Evolutionary conservation across 1,140 invertebrate genomes (phyloP).

Genomic region (Nebria ingens): DNA sequence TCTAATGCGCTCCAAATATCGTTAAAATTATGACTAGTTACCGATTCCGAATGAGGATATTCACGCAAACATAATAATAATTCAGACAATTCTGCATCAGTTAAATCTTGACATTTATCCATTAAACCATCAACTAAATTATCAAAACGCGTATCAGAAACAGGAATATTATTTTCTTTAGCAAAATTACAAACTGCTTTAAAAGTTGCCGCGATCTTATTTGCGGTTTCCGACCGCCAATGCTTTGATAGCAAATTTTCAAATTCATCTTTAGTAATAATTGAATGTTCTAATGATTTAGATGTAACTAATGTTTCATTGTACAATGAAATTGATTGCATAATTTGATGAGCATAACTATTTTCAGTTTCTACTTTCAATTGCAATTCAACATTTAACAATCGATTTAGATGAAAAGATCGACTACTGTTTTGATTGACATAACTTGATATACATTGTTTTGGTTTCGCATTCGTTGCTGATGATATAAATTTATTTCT

Average conservation of each 20-base stretch:
- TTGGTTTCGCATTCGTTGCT: background rate
- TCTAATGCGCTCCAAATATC: slow-evolving; percentile 45
- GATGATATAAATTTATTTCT: too few species aligned
- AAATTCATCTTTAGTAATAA: slow-evolving; percentile 23
- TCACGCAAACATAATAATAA: slow-evolving; percentile 29
- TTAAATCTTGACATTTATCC: slow-evolving; percentile 32
- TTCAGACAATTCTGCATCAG: slow-evolving; percentile 33
- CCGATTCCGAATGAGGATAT: slow-evolving; percentile 29
- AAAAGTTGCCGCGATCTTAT: slow-evolving; percentile 32
- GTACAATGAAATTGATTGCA: slow-evolving; percentile 23
- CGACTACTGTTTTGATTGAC: too few species aligned
- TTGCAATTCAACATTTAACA: slow-evolving; percentile 20
- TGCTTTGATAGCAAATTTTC: slow-evolving; percentile 22
- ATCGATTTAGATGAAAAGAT: too few species aligned
- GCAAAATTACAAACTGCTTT: slow-evolving; percentile 31
- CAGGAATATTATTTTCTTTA: slow-evolving; percentile 26
- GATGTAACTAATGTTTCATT: slow-evolving; percentile 9
- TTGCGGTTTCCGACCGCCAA: slow-evolving; percentile 26
- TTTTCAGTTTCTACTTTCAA: slow-evolving; percentile 30
- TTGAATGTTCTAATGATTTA: background rate
- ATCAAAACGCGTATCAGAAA: slow-evolving; percentile 32
- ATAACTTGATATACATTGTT: background rate
- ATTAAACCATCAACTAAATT: slow-evolving; percentile 34
- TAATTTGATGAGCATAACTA: slow-evolving; percentile 27
- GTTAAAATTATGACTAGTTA: slow-evolving; percentile 34